A percentile compares a stretch with the other conserved stretches of the same genome.
Conservation (phyloP, 2,888 invertebrate genomes). For the Epinotia bilunana region DNA sequence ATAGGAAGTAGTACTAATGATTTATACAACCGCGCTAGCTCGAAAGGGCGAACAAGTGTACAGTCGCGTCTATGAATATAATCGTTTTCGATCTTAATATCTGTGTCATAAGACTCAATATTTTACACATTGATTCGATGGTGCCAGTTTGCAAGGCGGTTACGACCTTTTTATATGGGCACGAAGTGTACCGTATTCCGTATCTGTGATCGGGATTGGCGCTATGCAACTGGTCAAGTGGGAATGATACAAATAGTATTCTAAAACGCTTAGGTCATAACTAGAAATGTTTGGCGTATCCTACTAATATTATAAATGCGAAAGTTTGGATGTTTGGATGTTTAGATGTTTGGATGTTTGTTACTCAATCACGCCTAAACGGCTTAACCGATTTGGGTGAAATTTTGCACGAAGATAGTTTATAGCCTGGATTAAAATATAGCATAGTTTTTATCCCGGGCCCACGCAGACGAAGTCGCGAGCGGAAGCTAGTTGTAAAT, state of each 20-base stretch:
- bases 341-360: too few species aligned
- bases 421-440: too few species aligned
- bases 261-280: constrained; percentile 8
- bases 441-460: too few species aligned
- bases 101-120: neutral
- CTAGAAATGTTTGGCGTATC: neutral
- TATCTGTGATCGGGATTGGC: constrained; percentile 48
- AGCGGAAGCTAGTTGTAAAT: too few species aligned
- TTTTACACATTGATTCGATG: neutral
- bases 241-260: constrained; percentile 9
- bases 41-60: constrained; percentile 6
- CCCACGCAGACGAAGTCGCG: too few species aligned
- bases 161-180: neutral
- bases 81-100: neutral
- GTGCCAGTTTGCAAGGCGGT: neutral
- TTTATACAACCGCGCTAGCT: constrained; percentile 42
- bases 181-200: constrained; percentile 22
- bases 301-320: too few species aligned
- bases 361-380: too few species aligned
- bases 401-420: too few species aligned
- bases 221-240: constrained; percentile 29
- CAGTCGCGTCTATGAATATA: neutral
- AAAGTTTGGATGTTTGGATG: too few species aligned
- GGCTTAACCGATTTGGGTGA: too few species aligned
- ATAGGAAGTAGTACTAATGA: constrained; percentile 72